Evolutionary conservation across 2,888 invertebrate genomes (phyloP).

Genomic region (Candidula unifasciata): DNA sequence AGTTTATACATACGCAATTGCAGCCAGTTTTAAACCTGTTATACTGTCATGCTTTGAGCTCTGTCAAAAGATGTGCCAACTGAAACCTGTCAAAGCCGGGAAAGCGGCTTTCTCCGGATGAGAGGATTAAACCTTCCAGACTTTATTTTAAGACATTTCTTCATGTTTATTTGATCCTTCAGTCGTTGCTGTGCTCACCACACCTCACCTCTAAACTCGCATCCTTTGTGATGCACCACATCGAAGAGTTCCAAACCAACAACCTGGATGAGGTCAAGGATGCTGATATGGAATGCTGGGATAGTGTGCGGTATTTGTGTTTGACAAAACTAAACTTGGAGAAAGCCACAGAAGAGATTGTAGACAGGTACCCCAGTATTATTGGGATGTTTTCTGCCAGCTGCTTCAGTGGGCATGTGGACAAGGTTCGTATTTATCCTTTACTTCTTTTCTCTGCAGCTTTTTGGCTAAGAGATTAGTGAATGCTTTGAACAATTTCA

Average conservation of each 20-base stretch:
- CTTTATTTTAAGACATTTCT: too few relatives aligned
- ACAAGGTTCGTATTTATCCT: slow-evolving; percentile 56
- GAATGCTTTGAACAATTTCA: too few relatives aligned
- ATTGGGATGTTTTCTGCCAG: slow-evolving; percentile 60
- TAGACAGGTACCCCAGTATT: slow-evolving; percentile 59
- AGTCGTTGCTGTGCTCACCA: slow-evolving; percentile 47
- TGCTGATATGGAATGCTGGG: slow-evolving; percentile 53
- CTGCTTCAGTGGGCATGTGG: slow-evolving; percentile 55
- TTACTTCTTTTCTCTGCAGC: not conserved
- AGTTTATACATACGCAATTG: too few relatives aligned
- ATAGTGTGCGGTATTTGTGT: slow-evolving; percentile 65
- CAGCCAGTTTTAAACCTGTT: too few relatives aligned
- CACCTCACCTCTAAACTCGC: slow-evolving; percentile 29
- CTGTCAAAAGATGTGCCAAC: too few relatives aligned
- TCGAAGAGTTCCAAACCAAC: not conserved
- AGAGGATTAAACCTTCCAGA: too few relatives aligned
- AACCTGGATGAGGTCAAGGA: slow-evolving; percentile 5
- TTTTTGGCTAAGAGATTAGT: too few relatives aligned
- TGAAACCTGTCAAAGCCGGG: too few relatives aligned
- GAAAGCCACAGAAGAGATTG: slow-evolving; percentile 57
- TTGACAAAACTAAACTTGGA: slow-evolving; percentile 53
- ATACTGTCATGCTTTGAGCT: too few relatives aligned
- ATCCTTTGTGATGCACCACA: not conserved
- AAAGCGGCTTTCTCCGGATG: too few relatives aligned
- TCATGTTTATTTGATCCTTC: not conserved